phyloP scores from a whole-genome alignment of 2,888 invertebrate species.

The Meiosimyza decipiens region DNA sequence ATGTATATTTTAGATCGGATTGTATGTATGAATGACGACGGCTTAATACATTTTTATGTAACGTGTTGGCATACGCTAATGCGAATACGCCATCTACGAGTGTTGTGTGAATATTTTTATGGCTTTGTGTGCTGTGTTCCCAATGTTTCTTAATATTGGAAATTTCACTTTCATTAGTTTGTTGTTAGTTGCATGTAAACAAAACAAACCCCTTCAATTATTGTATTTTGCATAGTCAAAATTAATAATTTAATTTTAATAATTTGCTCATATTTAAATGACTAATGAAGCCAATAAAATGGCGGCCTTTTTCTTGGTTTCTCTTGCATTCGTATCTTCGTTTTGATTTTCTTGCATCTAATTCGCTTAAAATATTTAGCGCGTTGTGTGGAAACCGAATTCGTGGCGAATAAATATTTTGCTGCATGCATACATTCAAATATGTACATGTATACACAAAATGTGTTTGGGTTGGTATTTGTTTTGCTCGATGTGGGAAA shows the following conservation, averaged over 20 bases:
- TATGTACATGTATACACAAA: no score
- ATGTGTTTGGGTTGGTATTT: not conserved
- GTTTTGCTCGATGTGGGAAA: constrained; percentile 27
- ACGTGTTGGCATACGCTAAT: constrained; percentile 37
- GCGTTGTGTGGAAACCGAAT: not conserved
- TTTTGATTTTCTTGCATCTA: not conserved
- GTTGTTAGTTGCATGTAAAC: constrained; percentile 9
- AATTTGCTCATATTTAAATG: not conserved
- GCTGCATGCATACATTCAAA: not conserved
- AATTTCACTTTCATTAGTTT: constrained; percentile 22
- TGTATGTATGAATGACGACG: constrained; percentile 47
- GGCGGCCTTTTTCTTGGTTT: constrained; percentile 10
- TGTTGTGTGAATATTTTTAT: not conserved
- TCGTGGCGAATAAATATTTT: constrained; percentile 1
- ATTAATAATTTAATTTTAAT: no score
- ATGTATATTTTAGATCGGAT: constrained; percentile 26
- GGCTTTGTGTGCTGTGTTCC: constrained; percentile 15
- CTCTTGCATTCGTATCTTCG: no score
- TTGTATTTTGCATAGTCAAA: no score
- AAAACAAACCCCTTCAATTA: not conserved
- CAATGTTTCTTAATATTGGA: not conserved
- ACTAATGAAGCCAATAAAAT: constrained; percentile 17
- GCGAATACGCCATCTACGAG: constrained; percentile 2
- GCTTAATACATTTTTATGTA: constrained; percentile 53
- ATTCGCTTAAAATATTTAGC: not conserved